A percentile compares a stretch with the other conserved stretches of the same genome.
Conservation (phyloP, 1,140 invertebrate species). For the Meteorus sp. region DNA sequence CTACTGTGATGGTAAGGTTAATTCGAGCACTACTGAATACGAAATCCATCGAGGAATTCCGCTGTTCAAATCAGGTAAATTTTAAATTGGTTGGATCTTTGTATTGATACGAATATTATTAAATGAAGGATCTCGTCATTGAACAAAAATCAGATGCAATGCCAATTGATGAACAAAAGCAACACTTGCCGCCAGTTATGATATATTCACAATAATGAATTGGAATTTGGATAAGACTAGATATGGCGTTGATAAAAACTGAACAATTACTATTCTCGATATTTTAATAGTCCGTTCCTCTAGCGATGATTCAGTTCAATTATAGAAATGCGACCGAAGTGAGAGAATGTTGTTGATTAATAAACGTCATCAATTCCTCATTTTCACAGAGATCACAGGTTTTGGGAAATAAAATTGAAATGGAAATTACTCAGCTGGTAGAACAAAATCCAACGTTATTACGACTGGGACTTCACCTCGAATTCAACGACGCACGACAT, state of each 20-base stretch:
- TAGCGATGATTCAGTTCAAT: too few relatives aligned
- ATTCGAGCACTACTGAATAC: conserved; percentile 84
- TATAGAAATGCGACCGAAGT: too few relatives aligned
- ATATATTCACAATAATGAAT: neutral
- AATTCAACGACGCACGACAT: conserved; percentile 94
- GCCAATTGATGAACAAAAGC: too few relatives aligned
- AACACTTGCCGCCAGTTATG: too few relatives aligned
- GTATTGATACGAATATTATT: too few relatives aligned
- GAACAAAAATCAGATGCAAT: too few relatives aligned
- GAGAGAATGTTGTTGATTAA: too few relatives aligned
- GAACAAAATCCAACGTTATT: conserved; percentile 91
- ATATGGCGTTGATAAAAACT: too few relatives aligned
- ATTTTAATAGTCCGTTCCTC: too few relatives aligned
- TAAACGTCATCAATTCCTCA: too few relatives aligned
- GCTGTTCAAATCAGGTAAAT: conserved; percentile 91
- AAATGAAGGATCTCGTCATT: too few relatives aligned
- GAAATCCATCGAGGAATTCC: conserved; percentile 87
- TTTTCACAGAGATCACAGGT: conserved; percentile 83
- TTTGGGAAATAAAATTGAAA: conserved; percentile 96
- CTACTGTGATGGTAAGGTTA: conserved; percentile 78
- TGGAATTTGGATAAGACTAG: too few relatives aligned
- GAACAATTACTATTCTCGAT: conserved; percentile 9
- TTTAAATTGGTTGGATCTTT: neutral
- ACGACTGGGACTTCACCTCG: conserved; percentile 90
- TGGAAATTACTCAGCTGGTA: conserved; percentile 92